Percentiles rank a stretch among this genome's conserved stretches.
These are phyloP conservation scores for Parapristionchus giblindavisi DNA, from an alignment of 2,888 invertebrate species.

Conservation along the genomic window DNA sequence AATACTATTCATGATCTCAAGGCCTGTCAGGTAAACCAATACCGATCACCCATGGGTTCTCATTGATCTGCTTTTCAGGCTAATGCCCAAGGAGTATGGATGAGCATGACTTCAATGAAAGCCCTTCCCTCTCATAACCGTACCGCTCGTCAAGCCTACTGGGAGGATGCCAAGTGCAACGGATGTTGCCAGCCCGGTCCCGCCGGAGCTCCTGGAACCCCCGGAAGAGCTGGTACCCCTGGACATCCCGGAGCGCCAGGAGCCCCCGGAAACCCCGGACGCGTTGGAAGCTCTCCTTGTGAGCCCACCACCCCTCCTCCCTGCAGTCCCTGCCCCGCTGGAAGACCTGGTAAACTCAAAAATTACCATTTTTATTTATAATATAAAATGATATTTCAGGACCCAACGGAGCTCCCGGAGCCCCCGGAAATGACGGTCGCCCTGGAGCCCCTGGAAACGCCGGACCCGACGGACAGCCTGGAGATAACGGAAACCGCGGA, in stretches of 20 bases:
- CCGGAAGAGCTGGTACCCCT: constrained; percentile 25
- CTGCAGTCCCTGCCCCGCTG: constrained; percentile 32
- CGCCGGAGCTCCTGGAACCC: constrained; percentile 22
- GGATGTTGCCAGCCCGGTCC: constrained; percentile 35
- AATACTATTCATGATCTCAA: constrained; percentile 8
- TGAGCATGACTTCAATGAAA: constrained; percentile 19
- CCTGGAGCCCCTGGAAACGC: constrained; percentile 25
- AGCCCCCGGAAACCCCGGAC: constrained; percentile 25
- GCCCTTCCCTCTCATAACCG: constrained; percentile 32
- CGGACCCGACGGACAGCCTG: constrained; percentile 18
- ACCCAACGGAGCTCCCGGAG: constrained; percentile 26
- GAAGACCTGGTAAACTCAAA: neutral
- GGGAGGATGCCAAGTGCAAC: constrained; percentile 36
- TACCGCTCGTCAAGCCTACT: constrained; percentile 36
- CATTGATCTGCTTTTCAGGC: neutral
- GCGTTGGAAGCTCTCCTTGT: constrained; percentile 18
- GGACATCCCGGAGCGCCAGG: constrained; percentile 33
- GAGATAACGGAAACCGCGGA: constrained; percentile 26
- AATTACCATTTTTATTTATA: neutral
- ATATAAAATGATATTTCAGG: neutral
- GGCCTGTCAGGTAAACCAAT: constrained; percentile 16
- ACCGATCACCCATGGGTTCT: neutral
- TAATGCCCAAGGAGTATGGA: constrained; percentile 9
- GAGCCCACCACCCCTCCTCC: constrained; percentile 35
- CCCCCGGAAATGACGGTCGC: constrained; percentile 33